Evolutionary conservation across 2,888 invertebrate genomes (phyloP).

Genomic region (Athalia circularis): DNA sequence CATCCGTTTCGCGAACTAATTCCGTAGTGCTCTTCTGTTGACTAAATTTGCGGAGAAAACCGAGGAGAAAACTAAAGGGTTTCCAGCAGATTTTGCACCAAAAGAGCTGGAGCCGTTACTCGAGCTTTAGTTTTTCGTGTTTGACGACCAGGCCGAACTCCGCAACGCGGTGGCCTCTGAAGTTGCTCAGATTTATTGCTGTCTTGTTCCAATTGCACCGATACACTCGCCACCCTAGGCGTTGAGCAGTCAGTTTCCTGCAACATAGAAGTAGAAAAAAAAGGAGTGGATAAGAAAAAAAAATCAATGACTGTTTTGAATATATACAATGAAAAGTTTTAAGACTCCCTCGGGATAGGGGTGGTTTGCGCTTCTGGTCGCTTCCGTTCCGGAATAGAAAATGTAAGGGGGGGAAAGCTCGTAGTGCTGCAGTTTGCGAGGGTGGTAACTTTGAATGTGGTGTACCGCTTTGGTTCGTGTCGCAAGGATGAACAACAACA

Average conservation of each 20-base stretch:
- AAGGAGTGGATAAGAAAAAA: too few relatives aligned
- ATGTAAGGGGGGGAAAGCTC: too few relatives aligned
- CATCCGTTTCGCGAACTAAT: not conserved
- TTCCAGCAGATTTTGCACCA: constrained; percentile 70
- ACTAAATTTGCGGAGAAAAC: not conserved
- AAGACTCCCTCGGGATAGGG: too few relatives aligned
- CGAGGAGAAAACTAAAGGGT: constrained; percentile 63
- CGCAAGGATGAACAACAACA: constrained; percentile 23
- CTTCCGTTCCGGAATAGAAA: too few relatives aligned
- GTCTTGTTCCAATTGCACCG: constrained; percentile 70
- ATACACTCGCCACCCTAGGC: constrained; percentile 68
- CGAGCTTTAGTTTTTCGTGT: constrained; percentile 63
- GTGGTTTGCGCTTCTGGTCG: too few relatives aligned
- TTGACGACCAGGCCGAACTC: constrained; percentile 65
- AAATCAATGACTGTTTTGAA: too few relatives aligned
- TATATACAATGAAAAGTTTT: too few relatives aligned
- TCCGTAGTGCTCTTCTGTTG: not conserved
- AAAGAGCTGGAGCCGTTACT: constrained; percentile 67
- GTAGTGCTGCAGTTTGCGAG: not conserved
- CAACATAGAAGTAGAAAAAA: constrained; percentile 47
- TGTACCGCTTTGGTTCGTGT: not conserved
- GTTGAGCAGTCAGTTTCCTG: constrained; percentile 68
- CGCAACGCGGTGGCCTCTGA: constrained; percentile 66
- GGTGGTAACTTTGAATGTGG: constrained; percentile 11
- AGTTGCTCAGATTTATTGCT: constrained; percentile 71